A percentile compares a stretch with the other conserved stretches of the same genome.
phyloP scores from a whole-genome alignment of 2,113 vertebrate genomes.

The Numenius arquata region DNA sequence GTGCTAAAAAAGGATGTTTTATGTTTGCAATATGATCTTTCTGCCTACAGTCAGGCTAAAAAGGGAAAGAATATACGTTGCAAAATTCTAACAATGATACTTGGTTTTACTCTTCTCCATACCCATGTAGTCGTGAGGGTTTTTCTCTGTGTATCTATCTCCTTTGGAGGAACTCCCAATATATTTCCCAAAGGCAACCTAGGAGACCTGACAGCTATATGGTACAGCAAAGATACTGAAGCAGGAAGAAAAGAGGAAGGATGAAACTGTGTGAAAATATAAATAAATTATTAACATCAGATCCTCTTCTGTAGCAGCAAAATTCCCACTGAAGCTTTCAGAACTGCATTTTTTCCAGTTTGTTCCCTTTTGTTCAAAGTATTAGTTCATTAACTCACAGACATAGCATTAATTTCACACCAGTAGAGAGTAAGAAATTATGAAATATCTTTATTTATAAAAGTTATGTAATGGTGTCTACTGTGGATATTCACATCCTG shows the following conservation, averaged over 20 bases:
- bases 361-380: neutral
- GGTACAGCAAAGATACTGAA: neutral
- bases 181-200: neutral
- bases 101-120: neutral
- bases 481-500: neutral
- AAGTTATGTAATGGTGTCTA: neutral
- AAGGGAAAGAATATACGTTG: neutral
- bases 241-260: neutral
- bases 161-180: neutral
- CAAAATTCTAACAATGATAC: neutral
- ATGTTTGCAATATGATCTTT: neutral
- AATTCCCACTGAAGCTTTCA: neutral
- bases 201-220: neutral
- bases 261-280: neutral
- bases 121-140: neutral
- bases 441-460: neutral
- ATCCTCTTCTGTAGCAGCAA: neutral
- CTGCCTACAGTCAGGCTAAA: neutral
- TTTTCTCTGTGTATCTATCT: neutral
- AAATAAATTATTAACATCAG: neutral
- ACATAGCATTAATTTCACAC: rapidly evolving
- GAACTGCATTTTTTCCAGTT: neutral
- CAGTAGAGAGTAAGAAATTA: neutral
- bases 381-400: neutral
- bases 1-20: neutral